A percentile compares a stretch with the other conserved stretches of the same genome.
These are phyloP conservation scores for Trachemys scripta DNA, from an alignment of 2,113 vertebrate species.

Conservation along the genomic window DNA sequence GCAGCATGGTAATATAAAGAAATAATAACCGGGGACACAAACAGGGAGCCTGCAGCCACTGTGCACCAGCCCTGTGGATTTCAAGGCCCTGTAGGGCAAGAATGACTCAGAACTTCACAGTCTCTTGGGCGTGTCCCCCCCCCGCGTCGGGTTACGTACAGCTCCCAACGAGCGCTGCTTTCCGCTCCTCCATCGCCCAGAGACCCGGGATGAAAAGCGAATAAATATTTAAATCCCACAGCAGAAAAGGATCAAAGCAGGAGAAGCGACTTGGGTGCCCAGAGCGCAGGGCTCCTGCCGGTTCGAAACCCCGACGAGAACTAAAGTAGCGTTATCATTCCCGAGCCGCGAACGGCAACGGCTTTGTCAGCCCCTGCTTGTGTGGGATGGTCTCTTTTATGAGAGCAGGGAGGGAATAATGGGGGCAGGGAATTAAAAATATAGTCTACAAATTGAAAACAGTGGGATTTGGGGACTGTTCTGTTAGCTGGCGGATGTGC, in stretches of 20 bases:
- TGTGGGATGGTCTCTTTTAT: not conserved
- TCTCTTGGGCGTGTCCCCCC: not conserved
- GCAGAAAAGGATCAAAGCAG: not conserved
- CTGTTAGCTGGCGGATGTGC: not conserved
- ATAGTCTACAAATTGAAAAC: conserved; percentile 61
- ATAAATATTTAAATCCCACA: not conserved
- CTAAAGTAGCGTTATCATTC: conserved; percentile 39
- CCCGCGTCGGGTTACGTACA: not conserved
- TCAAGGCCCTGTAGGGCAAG: not conserved
- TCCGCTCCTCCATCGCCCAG: not conserved
- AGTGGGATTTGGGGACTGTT: not conserved
- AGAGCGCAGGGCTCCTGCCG: not conserved
- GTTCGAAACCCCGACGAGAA: conserved; percentile 44
- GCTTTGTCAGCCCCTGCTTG: conserved; percentile 19
- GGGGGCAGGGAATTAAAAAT: conserved; percentile 59
- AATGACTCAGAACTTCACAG: not conserved
- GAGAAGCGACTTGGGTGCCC: conserved; percentile 28
- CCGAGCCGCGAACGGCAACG: conserved; percentile 28
- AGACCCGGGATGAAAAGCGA: not conserved
- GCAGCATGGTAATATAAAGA: not conserved
- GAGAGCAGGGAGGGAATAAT: conserved; percentile 49
- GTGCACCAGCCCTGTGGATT: not conserved
- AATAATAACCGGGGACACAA: not conserved
- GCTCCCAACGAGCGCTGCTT: not conserved
- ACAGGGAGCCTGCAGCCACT: not conserved